A percentile compares a stretch with the other conserved stretches of the same genome.
phyloP scores from a whole-genome alignment of 2,113 vertebrate genomes.

The Gadus macrocephalus region DNA sequence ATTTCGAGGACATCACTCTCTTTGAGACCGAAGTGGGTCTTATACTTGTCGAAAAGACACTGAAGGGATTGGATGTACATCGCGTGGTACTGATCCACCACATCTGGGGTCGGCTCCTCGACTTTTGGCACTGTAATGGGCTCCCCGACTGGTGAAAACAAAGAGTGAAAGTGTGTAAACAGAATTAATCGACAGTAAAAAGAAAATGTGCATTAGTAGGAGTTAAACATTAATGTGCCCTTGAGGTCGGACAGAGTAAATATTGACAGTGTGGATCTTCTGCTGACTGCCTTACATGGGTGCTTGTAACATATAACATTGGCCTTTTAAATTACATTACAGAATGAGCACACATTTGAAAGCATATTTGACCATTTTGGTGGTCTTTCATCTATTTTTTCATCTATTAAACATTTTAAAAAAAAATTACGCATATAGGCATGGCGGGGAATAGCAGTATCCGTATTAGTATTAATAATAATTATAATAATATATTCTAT shows the following conservation, averaged over 20 bases:
- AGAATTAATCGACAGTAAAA: conserved; percentile 13
- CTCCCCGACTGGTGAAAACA: conserved; percentile 81
- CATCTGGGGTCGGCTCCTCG: conserved; percentile 78
- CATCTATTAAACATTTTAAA: too few relatives aligned
- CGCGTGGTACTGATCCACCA: conserved; percentile 86
- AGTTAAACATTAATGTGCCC: conserved; percentile 21
- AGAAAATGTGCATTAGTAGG: neutral
- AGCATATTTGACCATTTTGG: too few relatives aligned
- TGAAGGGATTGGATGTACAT: conserved; percentile 85
- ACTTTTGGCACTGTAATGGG: conserved; percentile 91
- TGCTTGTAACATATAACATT: conserved; percentile 12
- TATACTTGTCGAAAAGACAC: conserved; percentile 88
- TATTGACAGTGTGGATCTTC: conserved; percentile 14
- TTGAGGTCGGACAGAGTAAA: conserved; percentile 5
- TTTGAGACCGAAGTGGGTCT: conserved; percentile 83
- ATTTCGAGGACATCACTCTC: conserved; percentile 83
- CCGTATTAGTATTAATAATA: too few relatives aligned
- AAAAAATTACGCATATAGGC: too few relatives aligned
- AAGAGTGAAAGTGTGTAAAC: conserved; percentile 1
- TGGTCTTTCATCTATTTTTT: too few relatives aligned
- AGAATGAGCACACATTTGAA: too few relatives aligned
- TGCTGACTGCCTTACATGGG: conserved; percentile 4
- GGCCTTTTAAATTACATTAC: neutral
- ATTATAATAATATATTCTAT: too few relatives aligned
- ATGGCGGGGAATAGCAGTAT: too few relatives aligned